These are phyloP conservation scores for Caenorhabditis latens DNA, from an alignment of 1,140 invertebrate species.

Conservation along the genomic window DNA sequence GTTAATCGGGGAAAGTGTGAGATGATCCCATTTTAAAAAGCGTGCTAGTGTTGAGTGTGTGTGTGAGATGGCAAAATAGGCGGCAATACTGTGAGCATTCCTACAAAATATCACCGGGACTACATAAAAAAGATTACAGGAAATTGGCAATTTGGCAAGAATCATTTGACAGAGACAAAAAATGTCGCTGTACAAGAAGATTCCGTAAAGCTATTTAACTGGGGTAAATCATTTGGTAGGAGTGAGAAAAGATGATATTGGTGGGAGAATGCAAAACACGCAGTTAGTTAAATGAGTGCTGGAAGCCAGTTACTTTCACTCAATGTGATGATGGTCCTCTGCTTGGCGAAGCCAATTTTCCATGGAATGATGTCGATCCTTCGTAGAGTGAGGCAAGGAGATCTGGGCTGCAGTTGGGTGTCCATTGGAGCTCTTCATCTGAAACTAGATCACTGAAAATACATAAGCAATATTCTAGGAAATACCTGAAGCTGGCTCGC, in stretches of 20 bases:
- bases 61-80: constrained; percentile 37
- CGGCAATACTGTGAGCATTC: constrained; percentile 15
- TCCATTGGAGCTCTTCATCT: constrained; percentile 25
- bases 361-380: constrained; percentile 38
- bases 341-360: background rate
- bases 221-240: background rate
- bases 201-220: constrained; percentile 5
- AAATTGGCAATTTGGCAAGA: background rate
- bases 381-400: constrained; percentile 19
- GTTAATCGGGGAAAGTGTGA: background rate
- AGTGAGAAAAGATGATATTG: background rate
- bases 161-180: constrained; percentile 40
- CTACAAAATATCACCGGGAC: constrained; percentile 36
- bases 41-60: background rate
- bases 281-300: background rate
- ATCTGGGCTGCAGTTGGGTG: background rate
- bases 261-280: constrained; percentile 39
- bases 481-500: constrained; percentile 9
- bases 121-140: background rate
- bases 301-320: background rate
- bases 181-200: constrained; percentile 49
- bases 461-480: background rate
- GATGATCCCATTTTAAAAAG: background rate
- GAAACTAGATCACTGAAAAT: background rate
- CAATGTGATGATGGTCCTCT: background rate